Base-by-base conservation (phyloP, 2,797 vertebrate species). In the Champsocephalus esox region DNA sequence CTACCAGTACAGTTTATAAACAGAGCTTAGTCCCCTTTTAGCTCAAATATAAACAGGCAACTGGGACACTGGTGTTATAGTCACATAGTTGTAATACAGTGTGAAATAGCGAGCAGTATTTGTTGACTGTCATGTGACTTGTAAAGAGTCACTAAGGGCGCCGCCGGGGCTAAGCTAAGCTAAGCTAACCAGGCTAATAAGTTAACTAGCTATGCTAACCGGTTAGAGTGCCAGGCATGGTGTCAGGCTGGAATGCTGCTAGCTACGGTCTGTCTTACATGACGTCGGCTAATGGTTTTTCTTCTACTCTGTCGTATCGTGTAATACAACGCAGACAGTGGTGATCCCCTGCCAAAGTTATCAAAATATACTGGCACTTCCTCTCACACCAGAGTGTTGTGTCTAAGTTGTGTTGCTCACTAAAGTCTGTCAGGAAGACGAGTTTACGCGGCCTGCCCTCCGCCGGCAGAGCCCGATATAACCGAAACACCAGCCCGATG, bases 381-480 rank as follows among this genome's bases (percentile, higher is more conserved):
- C 14, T 48, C 46, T 9, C 13, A 65, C 43, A 17, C 8, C 12
- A 9, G 13, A 6, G 19, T 44, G 65, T 46, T 54, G 51, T 59
- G 65, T 55, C 32, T 9, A 62, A 56, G 58, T 77, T 60, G 44
- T 61, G 32, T 17, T 38, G 5, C 41, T 62, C 16, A 16, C 56
- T 56, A 64, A 54, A 71, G 57, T 24, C 6, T 59, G 55, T 51
- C 43, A 38, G 41, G 34, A 59, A 66, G 41, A 77, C 51, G 51
- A 70, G 59, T 68, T 80, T 34, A 61, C 56, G 84, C 77, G 90
- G 90, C 90, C 90, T 92, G 70, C 52, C 48, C 63, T 58, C 57
- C 66, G 80, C 83, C 87, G 87, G 86, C 61, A 63, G 79, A 87
- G 82, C 82, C 77, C 73, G 70, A 62, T 43, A 54, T 54, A 38